Base-by-base conservation (phyloP, 1,140 invertebrate genomes). In the Aphelenchoides fujianensis region DNA sequence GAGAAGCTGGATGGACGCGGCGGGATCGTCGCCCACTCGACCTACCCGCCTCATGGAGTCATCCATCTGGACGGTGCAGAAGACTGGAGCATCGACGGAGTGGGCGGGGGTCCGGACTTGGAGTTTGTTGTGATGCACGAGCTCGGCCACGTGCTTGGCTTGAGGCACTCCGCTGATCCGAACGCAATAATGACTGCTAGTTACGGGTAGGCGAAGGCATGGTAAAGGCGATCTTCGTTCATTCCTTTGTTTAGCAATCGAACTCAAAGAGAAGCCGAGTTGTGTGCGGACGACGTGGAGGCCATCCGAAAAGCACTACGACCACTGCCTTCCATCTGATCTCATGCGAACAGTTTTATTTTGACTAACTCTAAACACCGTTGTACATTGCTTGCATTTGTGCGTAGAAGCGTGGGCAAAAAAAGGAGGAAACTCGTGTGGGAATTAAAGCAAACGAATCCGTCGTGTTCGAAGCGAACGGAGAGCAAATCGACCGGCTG, bases 1-100 rank as follows among this genome's bases (percentile, higher is more conserved):
- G 71, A 73, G 36, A 37, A n/a, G 23, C 73, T 73, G 31, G 71
- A 73, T 62, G 71, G 71, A 12, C 41, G 19, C 31, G 71, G 71
- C 19, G 71, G 71, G 9, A 27, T 73, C 34, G 68, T 74, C 23
- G 71, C 71, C 5, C 71, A 73, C 32, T 73, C 71, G 27, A 37
- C 71, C 0, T 73, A 73, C 28, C 71, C 70, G 5, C 71, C 71
- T 23, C 53, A 72, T 1, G 71, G 71, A 54, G 48, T 73, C 54
- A 41, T 73, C 55, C 71, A 73, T 71, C 35, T 66, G 9, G 63
- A 66, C 53, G 63, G 36, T 1, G 27, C 16, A 31, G 63, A 66
- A 37, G 7, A 36, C 32, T 66, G 63, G 63, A 36, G 12, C 12
- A 2, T 66, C 27, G 7, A 66, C 36, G 63, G 63, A 35, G 12